Evolutionary conservation across 2,113 vertebrate species (phyloP).

Genomic region (Cariama cristata): DNA sequence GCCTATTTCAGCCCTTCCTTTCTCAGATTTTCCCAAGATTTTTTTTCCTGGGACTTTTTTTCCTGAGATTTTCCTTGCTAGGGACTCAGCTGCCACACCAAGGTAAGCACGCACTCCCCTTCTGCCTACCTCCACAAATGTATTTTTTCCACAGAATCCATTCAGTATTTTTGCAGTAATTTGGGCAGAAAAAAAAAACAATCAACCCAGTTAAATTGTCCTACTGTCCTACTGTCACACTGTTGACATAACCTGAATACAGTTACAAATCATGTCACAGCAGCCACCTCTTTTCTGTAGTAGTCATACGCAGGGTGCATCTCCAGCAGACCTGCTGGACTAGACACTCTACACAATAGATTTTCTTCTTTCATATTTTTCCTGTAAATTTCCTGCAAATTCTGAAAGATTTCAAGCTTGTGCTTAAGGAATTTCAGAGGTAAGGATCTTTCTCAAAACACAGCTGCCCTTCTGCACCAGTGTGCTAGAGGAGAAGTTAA

Average conservation of each 20-base stretch:
- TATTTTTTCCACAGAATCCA: neutral
- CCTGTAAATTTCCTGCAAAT: neutral
- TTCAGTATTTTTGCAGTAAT: neutral
- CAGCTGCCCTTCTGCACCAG: neutral
- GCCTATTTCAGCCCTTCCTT: neutral
- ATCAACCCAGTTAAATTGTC: neutral
- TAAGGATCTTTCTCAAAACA: neutral
- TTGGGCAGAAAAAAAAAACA: no score
- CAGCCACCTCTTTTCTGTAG: neutral
- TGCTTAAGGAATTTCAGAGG: neutral
- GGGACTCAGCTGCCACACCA: neutral
- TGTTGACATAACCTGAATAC: neutral
- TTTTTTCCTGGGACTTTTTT: no score
- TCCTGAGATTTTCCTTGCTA: no score
- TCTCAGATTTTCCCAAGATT: neutral
- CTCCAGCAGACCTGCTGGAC: neutral
- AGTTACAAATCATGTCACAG: neutral
- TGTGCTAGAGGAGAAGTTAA: neutral
- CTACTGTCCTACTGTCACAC: neutral
- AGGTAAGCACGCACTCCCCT: neutral
- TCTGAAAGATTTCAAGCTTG: neutral
- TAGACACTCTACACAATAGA: neutral
- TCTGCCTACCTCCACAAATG: neutral
- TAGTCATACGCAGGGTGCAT: neutral
- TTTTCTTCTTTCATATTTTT: neutral